Evolutionary conservation across 2,888 invertebrate genomes (phyloP).

Genomic region (Doris montereyensis): DNA sequence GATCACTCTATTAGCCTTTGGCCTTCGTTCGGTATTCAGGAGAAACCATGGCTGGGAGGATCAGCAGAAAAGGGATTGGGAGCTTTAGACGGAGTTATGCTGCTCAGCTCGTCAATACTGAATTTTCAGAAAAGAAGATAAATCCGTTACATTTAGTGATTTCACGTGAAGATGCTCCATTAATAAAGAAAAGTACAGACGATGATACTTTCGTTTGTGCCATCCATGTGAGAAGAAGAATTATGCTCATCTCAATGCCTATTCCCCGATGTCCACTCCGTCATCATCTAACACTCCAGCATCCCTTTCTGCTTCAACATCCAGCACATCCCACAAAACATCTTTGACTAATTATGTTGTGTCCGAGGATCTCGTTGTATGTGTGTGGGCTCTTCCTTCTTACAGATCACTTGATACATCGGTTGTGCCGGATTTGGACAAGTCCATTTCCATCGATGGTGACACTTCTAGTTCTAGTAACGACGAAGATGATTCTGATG

Average conservation of each 20-base stretch:
- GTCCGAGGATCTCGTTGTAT: slow-evolving; percentile 45
- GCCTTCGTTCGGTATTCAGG: too few relatives aligned
- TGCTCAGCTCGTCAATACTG: slow-evolving; percentile 40
- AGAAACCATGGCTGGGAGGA: too few relatives aligned
- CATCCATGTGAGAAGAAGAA: slow-evolving; percentile 39
- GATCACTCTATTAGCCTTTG: too few relatives aligned
- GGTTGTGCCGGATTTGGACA: neutral
- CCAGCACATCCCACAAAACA: slow-evolving; percentile 4
- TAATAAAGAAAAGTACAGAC: slow-evolving; percentile 40
- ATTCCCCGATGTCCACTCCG: slow-evolving; percentile 27
- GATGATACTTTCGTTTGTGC: slow-evolving; percentile 45
- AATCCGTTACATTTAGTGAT: slow-evolving; percentile 57
- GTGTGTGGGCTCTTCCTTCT: slow-evolving; percentile 40
- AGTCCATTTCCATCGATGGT: slow-evolving; percentile 34
- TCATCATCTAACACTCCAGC: slow-evolving; percentile 9
- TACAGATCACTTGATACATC: neutral
- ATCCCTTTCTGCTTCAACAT: slow-evolving; percentile 28
- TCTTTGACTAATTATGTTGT: slow-evolving; percentile 15
- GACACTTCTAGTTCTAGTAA: slow-evolving; percentile 17
- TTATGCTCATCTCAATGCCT: neutral
- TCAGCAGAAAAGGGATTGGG: slow-evolving; percentile 25
- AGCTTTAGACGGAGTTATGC: slow-evolving; percentile 44
- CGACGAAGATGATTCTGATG: slow-evolving; percentile 12
- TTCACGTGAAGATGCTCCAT: slow-evolving; percentile 49
- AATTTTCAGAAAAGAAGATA: slow-evolving; percentile 41